Percentiles rank a stretch among this genome's conserved stretches.
Conservation (phyloP, 2,888 invertebrate genomes). For the Drosophila kanekoi region DNA sequence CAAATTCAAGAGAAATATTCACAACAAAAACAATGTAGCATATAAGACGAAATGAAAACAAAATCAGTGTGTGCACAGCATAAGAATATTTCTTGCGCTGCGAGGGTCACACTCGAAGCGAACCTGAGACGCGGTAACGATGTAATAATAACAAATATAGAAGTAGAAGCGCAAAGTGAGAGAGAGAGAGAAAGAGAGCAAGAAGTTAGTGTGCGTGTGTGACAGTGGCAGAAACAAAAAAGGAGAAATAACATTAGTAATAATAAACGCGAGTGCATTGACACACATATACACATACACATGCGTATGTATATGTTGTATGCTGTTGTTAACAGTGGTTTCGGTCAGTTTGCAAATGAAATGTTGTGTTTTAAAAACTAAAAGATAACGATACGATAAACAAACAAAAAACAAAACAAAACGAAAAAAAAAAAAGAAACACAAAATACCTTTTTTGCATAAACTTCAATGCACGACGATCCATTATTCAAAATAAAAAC, state of each 20-base stretch:
- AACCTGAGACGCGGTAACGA: slow-evolving; percentile 32
- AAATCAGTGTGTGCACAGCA: slow-evolving; percentile 28
- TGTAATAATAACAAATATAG: slow-evolving; percentile 52
- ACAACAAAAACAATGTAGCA: background rate
- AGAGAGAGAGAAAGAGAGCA: slow-evolving; percentile 18
- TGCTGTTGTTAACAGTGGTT: slow-evolving; percentile 1
- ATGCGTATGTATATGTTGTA: slow-evolving; percentile 5
- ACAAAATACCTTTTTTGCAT: slow-evolving; percentile 92
- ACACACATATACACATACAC: slow-evolving; percentile 46
- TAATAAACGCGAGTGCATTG: slow-evolving; percentile 59
- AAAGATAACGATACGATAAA: slow-evolving; percentile 32
- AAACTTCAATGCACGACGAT: slow-evolving; percentile 92
- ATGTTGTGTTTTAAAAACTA: slow-evolving; percentile 49
- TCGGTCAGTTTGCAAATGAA: slow-evolving; percentile 34
- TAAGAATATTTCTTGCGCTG: slow-evolving; percentile 20
- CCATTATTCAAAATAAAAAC: slow-evolving; percentile 88
- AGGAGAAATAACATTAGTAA: slow-evolving; percentile 38
- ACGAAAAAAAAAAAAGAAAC: slow-evolving; percentile 63
- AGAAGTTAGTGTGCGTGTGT: slow-evolving; percentile 17
- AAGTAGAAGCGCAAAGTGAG: slow-evolving; percentile 9
- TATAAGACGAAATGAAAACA: background rate
- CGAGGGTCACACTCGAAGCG: slow-evolving; percentile 45
- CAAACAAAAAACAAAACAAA: slow-evolving; percentile 17
- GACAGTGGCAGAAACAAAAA: slow-evolving; percentile 17
- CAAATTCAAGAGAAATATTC: background rate